Evolutionary conservation across 2,888 invertebrate genomes (phyloP), one percentile per base, ranked within the genome.

Genomic region (Alloplasta piceator): DNA sequence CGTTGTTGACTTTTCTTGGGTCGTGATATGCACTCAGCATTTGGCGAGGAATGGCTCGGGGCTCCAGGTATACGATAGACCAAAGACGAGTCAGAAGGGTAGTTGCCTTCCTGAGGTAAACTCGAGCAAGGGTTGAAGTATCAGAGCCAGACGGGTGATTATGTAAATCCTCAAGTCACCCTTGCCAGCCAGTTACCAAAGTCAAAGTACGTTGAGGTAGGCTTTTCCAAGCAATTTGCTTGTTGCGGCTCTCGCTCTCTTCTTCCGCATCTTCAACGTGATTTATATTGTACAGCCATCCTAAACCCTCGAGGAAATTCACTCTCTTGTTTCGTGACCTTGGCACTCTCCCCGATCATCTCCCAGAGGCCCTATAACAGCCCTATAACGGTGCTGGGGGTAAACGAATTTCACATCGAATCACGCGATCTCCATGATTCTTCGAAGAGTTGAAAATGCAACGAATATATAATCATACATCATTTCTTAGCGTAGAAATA

Each of bases 181-280:
- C 64, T 64, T 48, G 26, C 52, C 41, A n/a, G 48, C 14, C 46
- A 56, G 56, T 64, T 64, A 39, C 73, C 55, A 64, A 64, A 64
- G 55, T 64, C 64, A 73, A 46, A 46, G 52, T 64, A 36, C 14
- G 46, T 64, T 73, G 64, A 64, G 73, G 64, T 56, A 64, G 72
- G 72, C 63, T 55, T 73, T 14, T 43, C n/a, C 12, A 58, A 58
- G 36, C 9, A 38, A 58, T 12, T 46, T 48, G 58, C 68, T 12
- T 46, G 58, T 7, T 6, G n/a, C 12, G 26, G 10, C 39, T 61
- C 41, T 26, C 26, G 1, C 26, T 26, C 26, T 26, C 26, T 26
- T 26, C 26, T 26, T 26, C 26, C 26, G 26, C 26, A 26, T 26
- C 26, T 26, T 26, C 26, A 26, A 26, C 26, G 10, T 52, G 52